Base-by-base conservation (phyloP, 2,797 vertebrate genomes). In the Onychomys torridus region DNA sequence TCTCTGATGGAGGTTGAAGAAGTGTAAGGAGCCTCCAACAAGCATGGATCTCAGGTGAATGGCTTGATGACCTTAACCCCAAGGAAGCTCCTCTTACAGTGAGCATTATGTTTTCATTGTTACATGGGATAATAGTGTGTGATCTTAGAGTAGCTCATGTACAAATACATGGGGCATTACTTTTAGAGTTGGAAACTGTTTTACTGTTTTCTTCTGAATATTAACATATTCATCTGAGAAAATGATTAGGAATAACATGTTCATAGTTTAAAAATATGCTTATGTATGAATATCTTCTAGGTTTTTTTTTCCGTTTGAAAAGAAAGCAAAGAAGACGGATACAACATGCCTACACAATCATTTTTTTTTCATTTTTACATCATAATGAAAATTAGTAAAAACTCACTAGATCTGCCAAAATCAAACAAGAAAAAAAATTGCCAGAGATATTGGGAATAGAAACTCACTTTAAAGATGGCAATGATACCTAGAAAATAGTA, bases 51-150 rank as follows among this genome's bases (percentile, higher is more conserved):
- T 27, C 57, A 40, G 55, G n/a, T 61, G 13, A 40, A 13, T 6
- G 21, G 5, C 17, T 37, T 21, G 11, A 7, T 25, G 11, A 43
- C 2, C 1, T 19, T 55, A 23, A 37, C 65, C 21, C 2, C 13
- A 11, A 77, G 40, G 2, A 65, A 63, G 34, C 2, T 34, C 8
- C 3, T 11, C 49, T 5, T 46, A 46, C 1, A 5, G 9, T 37
- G 71, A 49, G 2, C 5, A 49, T 46, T 65, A 34, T 32, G 27
- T 46, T 84, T 12, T 43, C 34, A 27, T 13, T 2, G 29, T 2
- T 23, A 12, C 9, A 6, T 2, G 5, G 43, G 17, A 17, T 5
- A 27, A 19, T 1, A 25, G 2, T 2, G 2, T 21, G n/a, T 40
- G 14, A 40, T 2, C 12, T 46, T 17, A 34, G 7, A 9, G 57